phyloP scores from a whole-genome alignment of 2,797 vertebrate genomes.

The Cossypha dichroa region DNA sequence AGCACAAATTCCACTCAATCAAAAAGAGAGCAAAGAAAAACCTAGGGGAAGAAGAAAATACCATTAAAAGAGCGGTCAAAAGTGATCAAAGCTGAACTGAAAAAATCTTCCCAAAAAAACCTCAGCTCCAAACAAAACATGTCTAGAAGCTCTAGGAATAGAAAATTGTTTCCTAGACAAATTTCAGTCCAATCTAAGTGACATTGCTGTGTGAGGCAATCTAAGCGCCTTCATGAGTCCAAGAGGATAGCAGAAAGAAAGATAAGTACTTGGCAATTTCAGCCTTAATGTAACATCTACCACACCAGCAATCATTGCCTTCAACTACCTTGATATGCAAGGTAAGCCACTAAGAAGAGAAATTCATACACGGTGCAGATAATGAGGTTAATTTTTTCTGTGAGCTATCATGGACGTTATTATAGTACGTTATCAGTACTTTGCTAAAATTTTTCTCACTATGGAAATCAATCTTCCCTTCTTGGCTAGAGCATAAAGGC shows the following conservation, averaged over 20 bases:
- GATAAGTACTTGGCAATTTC: background rate
- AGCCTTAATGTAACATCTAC: background rate
- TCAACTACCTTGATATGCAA: constrained; percentile 34
- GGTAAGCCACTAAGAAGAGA: constrained; percentile 43
- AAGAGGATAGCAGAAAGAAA: background rate
- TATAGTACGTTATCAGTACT: constrained; percentile 31
- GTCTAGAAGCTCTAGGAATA: background rate
- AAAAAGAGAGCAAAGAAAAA: constrained; percentile 3
- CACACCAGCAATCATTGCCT: constrained; percentile 28
- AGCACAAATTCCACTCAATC: constrained; percentile 11
- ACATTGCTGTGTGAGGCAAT: background rate
- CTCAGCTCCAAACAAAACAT: background rate
- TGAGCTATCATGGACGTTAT: constrained; percentile 40
- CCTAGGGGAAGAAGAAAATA: background rate
- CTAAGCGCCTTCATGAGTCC: background rate
- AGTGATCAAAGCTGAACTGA: constrained; percentile 1
- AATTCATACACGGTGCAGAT: constrained; percentile 24
- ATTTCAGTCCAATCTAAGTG: background rate
- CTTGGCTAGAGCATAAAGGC: constrained; percentile 47
- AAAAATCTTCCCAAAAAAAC: background rate
- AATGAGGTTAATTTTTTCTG: constrained; percentile 61
- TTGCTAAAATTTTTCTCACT: constrained; percentile 46
- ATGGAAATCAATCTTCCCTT: constrained; percentile 56
- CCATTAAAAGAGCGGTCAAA: constrained; percentile 2
- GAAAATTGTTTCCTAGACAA: background rate